Evolutionary conservation across 2,113 vertebrate species (phyloP).

Genomic region (Solea solea): DNA sequence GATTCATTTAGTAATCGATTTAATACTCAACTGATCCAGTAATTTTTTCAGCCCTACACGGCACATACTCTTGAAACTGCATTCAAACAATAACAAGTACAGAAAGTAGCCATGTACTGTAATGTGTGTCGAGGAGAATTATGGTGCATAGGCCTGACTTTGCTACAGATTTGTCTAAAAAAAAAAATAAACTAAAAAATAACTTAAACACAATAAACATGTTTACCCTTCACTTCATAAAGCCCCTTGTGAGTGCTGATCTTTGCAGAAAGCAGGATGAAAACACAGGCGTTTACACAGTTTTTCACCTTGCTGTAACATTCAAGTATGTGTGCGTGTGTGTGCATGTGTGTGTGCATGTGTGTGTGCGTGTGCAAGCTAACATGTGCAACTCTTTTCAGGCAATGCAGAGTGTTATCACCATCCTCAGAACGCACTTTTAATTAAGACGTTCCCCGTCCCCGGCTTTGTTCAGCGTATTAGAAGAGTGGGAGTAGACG

Average conservation of each 20-base stretch:
- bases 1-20: too few relatives aligned
- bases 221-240: constrained; percentile 6
- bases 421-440: constrained; percentile 50
- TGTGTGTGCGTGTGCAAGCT: neutral
- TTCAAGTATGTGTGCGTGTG: constrained; percentile 30
- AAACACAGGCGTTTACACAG: constrained; percentile 18
- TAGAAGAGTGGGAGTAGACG: constrained; percentile 41
- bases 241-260: constrained; percentile 26
- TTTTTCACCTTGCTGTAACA: constrained; percentile 63
- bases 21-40: too few relatives aligned
- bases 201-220: neutral
- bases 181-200: neutral
- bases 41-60: too few relatives aligned
- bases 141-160: constrained; percentile 14
- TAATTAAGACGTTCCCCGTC: constrained; percentile 66
- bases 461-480: constrained; percentile 56
- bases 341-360: too few relatives aligned
- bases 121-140: neutral
- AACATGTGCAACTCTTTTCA: constrained; percentile 6
- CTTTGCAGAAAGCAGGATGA: neutral
- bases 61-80: neutral
- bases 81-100: neutral
- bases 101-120: neutral
- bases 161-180: neutral
- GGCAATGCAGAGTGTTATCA: constrained; percentile 34